Percentiles rank a stretch among this genome's conserved stretches.
These are phyloP conservation scores for Habrosyne pyritoides DNA, from an alignment of 2,888 invertebrate species.

Conservation along the genomic window DNA sequence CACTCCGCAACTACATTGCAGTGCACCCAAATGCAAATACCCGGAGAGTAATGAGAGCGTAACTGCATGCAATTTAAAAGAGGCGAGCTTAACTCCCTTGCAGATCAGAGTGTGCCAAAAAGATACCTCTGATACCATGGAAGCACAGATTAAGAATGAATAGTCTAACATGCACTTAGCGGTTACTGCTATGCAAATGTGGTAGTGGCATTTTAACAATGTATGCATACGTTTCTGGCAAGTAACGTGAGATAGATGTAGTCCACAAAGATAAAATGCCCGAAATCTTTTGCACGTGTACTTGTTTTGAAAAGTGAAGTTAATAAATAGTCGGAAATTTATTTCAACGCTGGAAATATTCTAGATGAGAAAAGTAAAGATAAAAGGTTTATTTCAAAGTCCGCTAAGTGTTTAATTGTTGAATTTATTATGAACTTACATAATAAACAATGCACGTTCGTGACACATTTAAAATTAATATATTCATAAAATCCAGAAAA, in stretches of 20 bases:
- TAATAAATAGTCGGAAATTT: too few relatives aligned
- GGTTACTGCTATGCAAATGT: conserved; percentile 58
- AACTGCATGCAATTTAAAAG: conserved; percentile 73
- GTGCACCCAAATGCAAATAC: conserved; percentile 61
- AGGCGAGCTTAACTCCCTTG: conserved; percentile 39
- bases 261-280: not conserved
- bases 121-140: conserved; percentile 58
- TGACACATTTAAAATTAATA: conserved; percentile 1
- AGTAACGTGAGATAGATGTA: not conserved
- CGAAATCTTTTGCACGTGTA: not conserved
- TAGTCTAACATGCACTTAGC: conserved; percentile 68
- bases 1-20: conserved; percentile 1
- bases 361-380: too few relatives aligned
- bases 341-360: too few relatives aligned
- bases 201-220: conserved; percentile 53
- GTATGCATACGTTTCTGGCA: conserved; percentile 12
- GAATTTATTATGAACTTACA: not conserved
- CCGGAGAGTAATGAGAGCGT: conserved; percentile 66
- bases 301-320: not conserved
- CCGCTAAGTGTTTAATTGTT: too few relatives aligned
- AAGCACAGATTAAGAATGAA: conserved; percentile 68
- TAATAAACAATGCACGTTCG: not conserved
- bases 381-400: too few relatives aligned
- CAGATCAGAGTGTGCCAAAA: conserved; percentile 71
- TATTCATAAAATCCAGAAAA: conserved; percentile 16